A percentile compares a stretch with the other conserved stretches of the same genome.
Evolutionary conservation across 1,140 invertebrate species (phyloP).

Genomic region (Drosophila azteca): DNA sequence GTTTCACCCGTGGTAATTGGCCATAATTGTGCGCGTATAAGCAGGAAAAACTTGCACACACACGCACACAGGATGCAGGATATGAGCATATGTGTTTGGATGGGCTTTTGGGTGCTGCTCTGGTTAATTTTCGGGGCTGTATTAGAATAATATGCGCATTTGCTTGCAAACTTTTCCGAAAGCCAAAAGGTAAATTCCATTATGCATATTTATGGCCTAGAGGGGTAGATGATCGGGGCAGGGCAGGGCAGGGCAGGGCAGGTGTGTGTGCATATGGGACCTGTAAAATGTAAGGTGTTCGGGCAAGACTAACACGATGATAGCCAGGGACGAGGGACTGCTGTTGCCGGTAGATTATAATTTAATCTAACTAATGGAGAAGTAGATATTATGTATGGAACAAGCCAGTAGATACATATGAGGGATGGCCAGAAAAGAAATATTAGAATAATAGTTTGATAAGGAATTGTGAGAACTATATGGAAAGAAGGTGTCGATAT

Average conservation of each 20-base stretch:
- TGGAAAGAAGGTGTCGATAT: too few species aligned
- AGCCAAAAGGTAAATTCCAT: conserved; percentile 68
- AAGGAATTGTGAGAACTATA: too few species aligned
- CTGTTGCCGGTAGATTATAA: conserved; percentile 29
- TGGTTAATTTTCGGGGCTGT: conserved; percentile 66
- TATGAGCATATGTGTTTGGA: conserved; percentile 9
- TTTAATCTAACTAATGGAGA: conserved; percentile 44
- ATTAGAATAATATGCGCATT: conserved; percentile 79
- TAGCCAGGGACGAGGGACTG: conserved; percentile 3
- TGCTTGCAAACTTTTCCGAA: conserved; percentile 79
- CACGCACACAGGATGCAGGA: conserved; percentile 14
- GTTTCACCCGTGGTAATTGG: conserved; percentile 53
- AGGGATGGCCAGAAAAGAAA: too few species aligned
- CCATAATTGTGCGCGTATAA: conserved; percentile 64
- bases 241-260: too few species aligned
- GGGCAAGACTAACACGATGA: conserved; percentile 43
- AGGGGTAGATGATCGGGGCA: conserved; percentile 32
- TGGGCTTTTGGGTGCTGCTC: conserved; percentile 9
- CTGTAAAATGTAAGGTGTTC: conserved; percentile 46
- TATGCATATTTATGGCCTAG: conserved; percentile 74
- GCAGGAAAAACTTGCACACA: conserved; percentile 62
- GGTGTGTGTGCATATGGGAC: conserved; percentile 21
- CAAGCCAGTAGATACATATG: background rate
- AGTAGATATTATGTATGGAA: conserved; percentile 12
- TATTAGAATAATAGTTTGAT: too few species aligned